Percentiles rank a stretch among this genome's conserved stretches.
phyloP scores from a whole-genome alignment of 2,113 vertebrate species.

The Lonchura striata region DNA sequence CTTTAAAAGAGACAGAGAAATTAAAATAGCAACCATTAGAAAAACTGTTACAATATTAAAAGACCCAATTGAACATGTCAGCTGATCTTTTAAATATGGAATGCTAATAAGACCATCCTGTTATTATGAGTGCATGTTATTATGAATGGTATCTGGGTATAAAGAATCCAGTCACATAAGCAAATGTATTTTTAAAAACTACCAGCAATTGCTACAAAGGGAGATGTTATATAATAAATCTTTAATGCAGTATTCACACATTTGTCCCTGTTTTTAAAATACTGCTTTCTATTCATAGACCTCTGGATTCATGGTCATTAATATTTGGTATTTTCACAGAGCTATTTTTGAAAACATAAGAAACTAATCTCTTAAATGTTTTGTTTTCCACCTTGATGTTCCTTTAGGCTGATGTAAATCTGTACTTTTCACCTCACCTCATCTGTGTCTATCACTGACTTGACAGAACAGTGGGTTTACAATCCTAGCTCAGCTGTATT shows the following conservation, averaged over 20 bases:
- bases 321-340: not conserved
- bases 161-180: not conserved
- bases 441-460: not conserved
- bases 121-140: not conserved
- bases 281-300: not conserved
- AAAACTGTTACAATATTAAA: not conserved
- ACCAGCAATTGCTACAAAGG: not conserved
- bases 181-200: not conserved
- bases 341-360: not conserved
- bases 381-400: not conserved
- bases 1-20: slow-evolving; percentile 28
- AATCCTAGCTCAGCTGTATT: not conserved
- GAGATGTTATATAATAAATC: not conserved
- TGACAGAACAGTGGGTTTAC: not conserved
- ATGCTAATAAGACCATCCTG: not conserved
- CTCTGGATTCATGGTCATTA: not conserved
- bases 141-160: not conserved
- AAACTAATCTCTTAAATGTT: not conserved
- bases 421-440: not conserved
- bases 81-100: not conserved
- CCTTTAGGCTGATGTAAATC: not conserved
- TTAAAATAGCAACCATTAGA: slow-evolving; percentile 14
- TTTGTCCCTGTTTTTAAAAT: not conserved
- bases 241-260: not conserved
- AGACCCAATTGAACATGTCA: not conserved